Conservation (phyloP, 2,888 invertebrate genomes). For the Polydrusus tereticollis region DNA sequence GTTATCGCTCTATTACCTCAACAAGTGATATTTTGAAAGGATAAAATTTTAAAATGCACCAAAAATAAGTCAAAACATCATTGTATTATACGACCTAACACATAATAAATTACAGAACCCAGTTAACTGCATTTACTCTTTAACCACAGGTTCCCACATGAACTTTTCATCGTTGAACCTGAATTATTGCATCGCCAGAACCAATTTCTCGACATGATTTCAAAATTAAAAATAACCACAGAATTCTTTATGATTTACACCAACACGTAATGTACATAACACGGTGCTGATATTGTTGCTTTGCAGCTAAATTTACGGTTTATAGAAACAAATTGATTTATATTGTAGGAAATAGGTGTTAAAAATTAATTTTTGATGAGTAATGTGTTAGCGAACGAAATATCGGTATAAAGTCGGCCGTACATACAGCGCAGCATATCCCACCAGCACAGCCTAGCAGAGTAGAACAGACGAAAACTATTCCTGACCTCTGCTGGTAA, state of each 20-base stretch:
- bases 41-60: too few relatives aligned
- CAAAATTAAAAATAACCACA: conserved; percentile 38
- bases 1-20: too few relatives aligned
- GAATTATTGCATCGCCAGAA: conserved; percentile 37
- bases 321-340: conserved; percentile 34
- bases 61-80: too few relatives aligned
- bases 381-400: too few relatives aligned
- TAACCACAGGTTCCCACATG: conserved; percentile 31
- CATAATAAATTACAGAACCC: background rate
- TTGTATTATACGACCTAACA: background rate
- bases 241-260: conserved; percentile 37
- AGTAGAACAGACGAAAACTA: too few relatives aligned
- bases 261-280: conserved; percentile 29
- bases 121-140: background rate
- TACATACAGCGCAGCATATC: too few relatives aligned
- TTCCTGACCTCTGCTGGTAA: too few relatives aligned
- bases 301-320: conserved; percentile 28
- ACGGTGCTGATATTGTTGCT: conserved; percentile 35
- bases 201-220: conserved; percentile 41
- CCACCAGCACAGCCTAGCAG: too few relatives aligned
- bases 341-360: conserved; percentile 31
- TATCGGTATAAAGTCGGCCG: too few relatives aligned
- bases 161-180: conserved; percentile 20
- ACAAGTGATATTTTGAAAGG: too few relatives aligned
- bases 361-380: background rate